A percentile compares a stretch with the other conserved stretches of the same genome.
Conservation (phyloP, 2,888 invertebrate species). For the Apotomis capreana region DNA sequence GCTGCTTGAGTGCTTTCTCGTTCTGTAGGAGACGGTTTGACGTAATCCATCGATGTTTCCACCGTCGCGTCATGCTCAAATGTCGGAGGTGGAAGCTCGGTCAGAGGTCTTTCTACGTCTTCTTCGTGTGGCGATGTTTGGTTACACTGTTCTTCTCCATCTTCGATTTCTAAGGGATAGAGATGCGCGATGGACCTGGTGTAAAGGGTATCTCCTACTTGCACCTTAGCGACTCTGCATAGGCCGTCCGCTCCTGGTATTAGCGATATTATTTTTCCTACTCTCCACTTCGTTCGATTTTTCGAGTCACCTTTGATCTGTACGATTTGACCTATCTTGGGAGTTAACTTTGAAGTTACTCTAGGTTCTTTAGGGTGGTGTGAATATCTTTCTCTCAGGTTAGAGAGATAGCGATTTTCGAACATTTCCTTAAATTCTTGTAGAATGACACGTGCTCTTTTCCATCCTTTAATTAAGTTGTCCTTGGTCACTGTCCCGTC, state of each 20-base stretch:
- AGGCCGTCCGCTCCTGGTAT: not conserved
- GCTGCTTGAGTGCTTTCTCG: too few species aligned
- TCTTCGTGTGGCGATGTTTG: not conserved
- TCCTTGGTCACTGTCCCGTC: not conserved
- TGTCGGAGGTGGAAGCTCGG: too few species aligned
- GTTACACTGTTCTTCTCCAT: not conserved
- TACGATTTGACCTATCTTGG: not conserved
- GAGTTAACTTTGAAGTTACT: not conserved
- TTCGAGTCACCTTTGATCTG: not conserved
- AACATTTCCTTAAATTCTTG: slow-evolving; percentile 9
- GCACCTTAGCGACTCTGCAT: not conserved
- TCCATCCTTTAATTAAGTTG: not conserved
- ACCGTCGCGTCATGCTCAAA: too few species aligned
- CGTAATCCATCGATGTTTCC: too few species aligned
- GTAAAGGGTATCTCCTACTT: not conserved
- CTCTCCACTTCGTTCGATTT: not conserved
- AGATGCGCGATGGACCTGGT: not conserved
- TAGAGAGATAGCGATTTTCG: not conserved
- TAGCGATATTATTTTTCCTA: not conserved
- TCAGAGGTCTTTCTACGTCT: too few species aligned
- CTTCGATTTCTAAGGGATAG: not conserved
- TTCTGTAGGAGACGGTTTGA: too few species aligned
- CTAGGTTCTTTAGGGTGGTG: not conserved
- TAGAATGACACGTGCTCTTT: not conserved
- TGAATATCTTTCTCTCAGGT: not conserved